Evolutionary conservation across 2,888 invertebrate species (phyloP).

Genomic region (Arctia plantaginis): DNA sequence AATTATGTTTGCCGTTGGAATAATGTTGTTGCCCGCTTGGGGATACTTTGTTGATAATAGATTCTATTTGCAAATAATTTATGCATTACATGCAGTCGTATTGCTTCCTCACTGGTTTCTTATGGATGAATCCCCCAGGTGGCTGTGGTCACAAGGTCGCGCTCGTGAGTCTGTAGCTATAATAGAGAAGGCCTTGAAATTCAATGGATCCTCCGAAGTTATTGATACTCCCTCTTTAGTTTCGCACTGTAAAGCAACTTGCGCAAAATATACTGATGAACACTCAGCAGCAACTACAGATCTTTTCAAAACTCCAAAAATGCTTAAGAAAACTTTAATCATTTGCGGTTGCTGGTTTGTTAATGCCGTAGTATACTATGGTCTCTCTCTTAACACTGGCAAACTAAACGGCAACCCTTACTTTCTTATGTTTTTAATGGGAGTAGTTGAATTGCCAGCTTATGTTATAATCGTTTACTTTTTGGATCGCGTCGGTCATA

Average conservation of each 20-base stretch:
- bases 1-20: slow-evolving; percentile 92
- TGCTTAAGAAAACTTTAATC: slow-evolving; percentile 92
- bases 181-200: slow-evolving; percentile 90
- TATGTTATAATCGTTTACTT: slow-evolving; percentile 90
- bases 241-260: slow-evolving; percentile 87
- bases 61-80: slow-evolving; percentile 91
- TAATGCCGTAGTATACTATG: slow-evolving; percentile 94
- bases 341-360: slow-evolving; percentile 95
- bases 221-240: slow-evolving; percentile 89
- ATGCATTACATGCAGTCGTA: slow-evolving; percentile 90
- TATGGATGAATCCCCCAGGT: slow-evolving; percentile 95
- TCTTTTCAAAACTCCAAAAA: slow-evolving; percentile 92
- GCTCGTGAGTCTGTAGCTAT: slow-evolving; percentile 91
- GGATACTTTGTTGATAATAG: slow-evolving; percentile 91
- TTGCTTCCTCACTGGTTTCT: slow-evolving; percentile 93
- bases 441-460: slow-evolving; percentile 93
- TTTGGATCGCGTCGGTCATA: slow-evolving; percentile 92
- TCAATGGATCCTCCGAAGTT: slow-evolving; percentile 88
- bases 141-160: slow-evolving; percentile 95
- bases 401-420: slow-evolving; percentile 93
- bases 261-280: slow-evolving; percentile 78
- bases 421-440: slow-evolving; percentile 92
- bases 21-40: slow-evolving; percentile 94
- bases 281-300: slow-evolving; percentile 89
- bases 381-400: slow-evolving; percentile 92